Evolutionary conservation across 1,140 invertebrate genomes (phyloP), one percentile per base, ranked within the genome.

Genomic region (Polypedilum pembai): DNA sequence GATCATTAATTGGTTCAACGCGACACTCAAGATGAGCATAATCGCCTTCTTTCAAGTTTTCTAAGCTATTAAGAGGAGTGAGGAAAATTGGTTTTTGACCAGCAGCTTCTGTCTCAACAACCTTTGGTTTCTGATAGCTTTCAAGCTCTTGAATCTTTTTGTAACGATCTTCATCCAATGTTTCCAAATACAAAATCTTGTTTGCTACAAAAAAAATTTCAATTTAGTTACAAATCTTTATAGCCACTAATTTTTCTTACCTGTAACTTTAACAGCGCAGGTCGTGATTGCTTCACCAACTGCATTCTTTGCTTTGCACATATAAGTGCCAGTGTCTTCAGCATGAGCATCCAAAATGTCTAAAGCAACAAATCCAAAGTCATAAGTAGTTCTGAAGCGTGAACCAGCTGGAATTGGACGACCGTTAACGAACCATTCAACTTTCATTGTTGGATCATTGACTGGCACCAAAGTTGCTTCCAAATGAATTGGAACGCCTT

Each of bases 261-360:
- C 91, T 82, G 92, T 87, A 75, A 95, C 91, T 80, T 87, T 88
- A 73, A 96, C 91, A 75, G 90, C 89, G 81, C 92, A 92, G 76
- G 93, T 95, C 74, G 94, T 96, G 45, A 95, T 89, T 77, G 94
- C 94, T 87, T 96, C 93, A 76, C 96, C 96, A 75, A 91, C 89
- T 41, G 89, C 88, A 83, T 98, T 98, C 76, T 90, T 93, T 41
- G 96, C 96, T 83, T 91, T 91, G 83, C 94, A 97, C 88, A 94
- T 94, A 82, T 98, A 98, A 74, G 94, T 95, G 73, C 94, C 94
- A 65, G 92, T 92, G 81, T 98, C 96, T 86, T 98, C 96, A 45
- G 94, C 89, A 83, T 96, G 97, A 65, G 94, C 93, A 83, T 97
- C 98, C n/a, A 98, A 84, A 78, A 99, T 93, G 82, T 98, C 95